A percentile compares a stretch with the other conserved stretches of the same genome.
phyloP scores from a whole-genome alignment of 1,140 invertebrate genomes.

The Bombus pyrosoma region DNA sequence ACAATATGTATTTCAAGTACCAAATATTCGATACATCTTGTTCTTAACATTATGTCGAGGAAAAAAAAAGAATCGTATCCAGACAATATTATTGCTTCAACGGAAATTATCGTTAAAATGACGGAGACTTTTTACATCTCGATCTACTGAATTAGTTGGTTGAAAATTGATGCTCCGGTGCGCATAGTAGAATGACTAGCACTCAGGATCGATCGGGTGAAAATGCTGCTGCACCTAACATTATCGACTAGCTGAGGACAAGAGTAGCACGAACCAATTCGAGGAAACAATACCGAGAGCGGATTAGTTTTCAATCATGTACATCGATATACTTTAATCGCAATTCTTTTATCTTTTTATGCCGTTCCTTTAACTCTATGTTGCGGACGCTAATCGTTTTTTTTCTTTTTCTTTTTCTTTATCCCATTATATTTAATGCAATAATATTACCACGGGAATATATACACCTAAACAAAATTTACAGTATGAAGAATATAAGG shows the following conservation, averaged over 20 bases:
- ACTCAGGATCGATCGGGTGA: conserved; percentile 43
- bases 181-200: conserved; percentile 51
- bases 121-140: conserved; percentile 21
- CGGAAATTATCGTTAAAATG: conserved; percentile 22
- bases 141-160: conserved; percentile 42
- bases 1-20: conserved; percentile 65
- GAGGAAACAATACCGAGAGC: conserved; percentile 21
- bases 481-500: conserved; percentile 16
- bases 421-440: conserved; percentile 24
- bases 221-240: conserved; percentile 45
- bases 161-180: conserved; percentile 35
- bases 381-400: conserved; percentile 41
- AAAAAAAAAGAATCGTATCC: conserved; percentile 25
- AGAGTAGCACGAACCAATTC: conserved; percentile 25
- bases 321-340: conserved; percentile 32
- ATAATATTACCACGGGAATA: conserved; percentile 6
- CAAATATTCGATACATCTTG: conserved; percentile 64
- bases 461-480: conserved; percentile 50
- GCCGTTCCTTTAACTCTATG: conserved; percentile 25
- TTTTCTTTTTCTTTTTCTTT: conserved; percentile 1
- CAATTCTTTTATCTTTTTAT: conserved; percentile 8
- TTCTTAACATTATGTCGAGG: conserved; percentile 58
- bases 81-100: conserved; percentile 38
- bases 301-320: conserved; percentile 28
- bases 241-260: conserved; percentile 41